Percentiles rank a stretch among this genome's conserved stretches.
These are phyloP conservation scores for Zaprionus obscuricornis DNA, from an alignment of 2,888 invertebrate species.

Conservation along the genomic window DNA sequence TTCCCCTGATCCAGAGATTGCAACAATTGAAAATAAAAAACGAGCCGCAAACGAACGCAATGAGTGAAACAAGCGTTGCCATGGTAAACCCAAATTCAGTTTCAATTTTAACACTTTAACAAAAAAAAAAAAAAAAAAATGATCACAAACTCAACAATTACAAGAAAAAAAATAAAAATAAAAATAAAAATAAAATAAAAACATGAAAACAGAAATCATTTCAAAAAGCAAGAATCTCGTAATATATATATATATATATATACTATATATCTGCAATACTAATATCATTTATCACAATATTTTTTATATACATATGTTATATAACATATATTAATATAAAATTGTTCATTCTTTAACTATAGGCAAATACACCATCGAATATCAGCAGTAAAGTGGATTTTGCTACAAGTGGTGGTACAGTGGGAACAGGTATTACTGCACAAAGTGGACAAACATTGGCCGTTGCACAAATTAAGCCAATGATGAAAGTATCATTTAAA, in stretches of 20 bases:
- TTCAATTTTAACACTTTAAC: too few species aligned
- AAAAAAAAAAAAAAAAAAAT: too few species aligned
- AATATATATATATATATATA: too few species aligned
- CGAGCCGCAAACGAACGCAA: conserved; percentile 85
- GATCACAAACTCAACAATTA: neutral
- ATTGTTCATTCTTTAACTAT: neutral
- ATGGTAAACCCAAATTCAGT: conserved; percentile 69
- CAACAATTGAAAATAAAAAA: conserved; percentile 90
- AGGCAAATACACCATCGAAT: conserved; percentile 58
- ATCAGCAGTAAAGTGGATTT: conserved; percentile 72
- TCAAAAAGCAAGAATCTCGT: too few species aligned
- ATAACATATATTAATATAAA: neutral
- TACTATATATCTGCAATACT: too few species aligned
- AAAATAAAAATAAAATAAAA: too few species aligned
- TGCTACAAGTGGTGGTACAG: conserved; percentile 10
- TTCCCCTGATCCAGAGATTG: conserved; percentile 90
- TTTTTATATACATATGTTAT: neutral
- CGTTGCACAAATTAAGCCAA: conserved; percentile 71
- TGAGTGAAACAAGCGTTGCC: conserved; percentile 63
- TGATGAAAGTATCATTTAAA: conserved; percentile 86
- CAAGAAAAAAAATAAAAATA: neutral
- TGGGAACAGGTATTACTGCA: neutral
- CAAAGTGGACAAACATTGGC: conserved; percentile 45
- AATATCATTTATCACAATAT: neutral
- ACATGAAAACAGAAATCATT: too few species aligned